Conservation (phyloP, 2,888 invertebrate genomes). For the Taenaris catops region DNA sequence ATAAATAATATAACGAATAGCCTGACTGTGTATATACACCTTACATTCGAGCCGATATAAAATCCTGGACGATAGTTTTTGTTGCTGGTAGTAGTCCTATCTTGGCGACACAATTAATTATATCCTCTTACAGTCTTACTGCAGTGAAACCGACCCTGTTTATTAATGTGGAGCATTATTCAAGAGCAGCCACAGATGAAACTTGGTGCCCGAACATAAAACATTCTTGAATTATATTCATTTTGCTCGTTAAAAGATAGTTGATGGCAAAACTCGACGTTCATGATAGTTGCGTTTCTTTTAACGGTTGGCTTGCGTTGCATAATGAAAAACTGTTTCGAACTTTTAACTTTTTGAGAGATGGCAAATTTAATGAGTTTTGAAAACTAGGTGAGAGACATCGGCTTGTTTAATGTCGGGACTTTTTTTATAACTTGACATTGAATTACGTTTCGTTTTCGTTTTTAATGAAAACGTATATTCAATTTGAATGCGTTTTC, state of each 20-base stretch:
- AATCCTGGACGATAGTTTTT: constrained; percentile 55
- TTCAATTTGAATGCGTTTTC: not conserved
- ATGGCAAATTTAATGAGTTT: constrained; percentile 18
- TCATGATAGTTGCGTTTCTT: constrained; percentile 40
- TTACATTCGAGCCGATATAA: not conserved
- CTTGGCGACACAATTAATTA: constrained; percentile 61
- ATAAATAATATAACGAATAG: too few species aligned
- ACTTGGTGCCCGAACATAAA: constrained; percentile 49
- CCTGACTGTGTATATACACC: too few species aligned
- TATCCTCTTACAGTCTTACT: constrained; percentile 53
- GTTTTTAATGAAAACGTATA: not conserved
- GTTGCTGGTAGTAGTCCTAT: constrained; percentile 38
- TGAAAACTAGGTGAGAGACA: constrained; percentile 14
- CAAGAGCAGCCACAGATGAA: constrained; percentile 67
- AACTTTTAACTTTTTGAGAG: constrained; percentile 22
- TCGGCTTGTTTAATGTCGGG: constrained; percentile 6
- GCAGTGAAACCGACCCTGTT: constrained; percentile 55
- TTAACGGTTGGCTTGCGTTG: constrained; percentile 20
- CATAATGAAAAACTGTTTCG: constrained; percentile 22
- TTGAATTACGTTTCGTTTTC: constrained; percentile 2
- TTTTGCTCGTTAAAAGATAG: constrained; percentile 41
- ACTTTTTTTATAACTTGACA: constrained; percentile 10
- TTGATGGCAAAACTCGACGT: constrained; percentile 51
- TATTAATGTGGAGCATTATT: constrained; percentile 73
- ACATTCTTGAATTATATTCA: constrained; percentile 49